phyloP scores from a whole-genome alignment of 1,140 invertebrate genomes.

The Mylabris phalerata region DNA sequence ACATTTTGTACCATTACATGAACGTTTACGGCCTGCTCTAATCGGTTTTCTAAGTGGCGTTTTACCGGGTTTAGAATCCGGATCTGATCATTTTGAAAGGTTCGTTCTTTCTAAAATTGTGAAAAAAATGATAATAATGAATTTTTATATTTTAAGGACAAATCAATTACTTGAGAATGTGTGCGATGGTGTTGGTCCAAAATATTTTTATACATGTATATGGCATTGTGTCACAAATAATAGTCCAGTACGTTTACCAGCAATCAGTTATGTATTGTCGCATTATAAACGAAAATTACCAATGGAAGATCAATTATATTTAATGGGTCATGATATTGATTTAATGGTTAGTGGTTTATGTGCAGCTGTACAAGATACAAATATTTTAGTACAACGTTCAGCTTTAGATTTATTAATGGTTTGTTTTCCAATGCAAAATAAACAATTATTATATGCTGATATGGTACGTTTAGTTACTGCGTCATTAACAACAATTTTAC shows the following conservation, averaged over 20 bases:
- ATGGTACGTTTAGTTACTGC: constrained; percentile 73
- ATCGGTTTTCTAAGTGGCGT: constrained; percentile 82
- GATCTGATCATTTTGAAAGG: constrained; percentile 84
- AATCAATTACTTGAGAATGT: constrained; percentile 72
- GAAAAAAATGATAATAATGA: background rate
- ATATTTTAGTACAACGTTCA: constrained; percentile 80
- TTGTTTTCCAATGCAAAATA: constrained; percentile 82
- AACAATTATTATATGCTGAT: constrained; percentile 65
- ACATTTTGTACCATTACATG: constrained; percentile 81
- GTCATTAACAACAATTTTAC: constrained; percentile 73
- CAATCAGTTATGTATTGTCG: constrained; percentile 70
- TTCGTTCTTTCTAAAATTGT: constrained; percentile 28
- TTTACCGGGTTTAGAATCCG: constrained; percentile 83
- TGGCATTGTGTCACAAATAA: constrained; percentile 85
- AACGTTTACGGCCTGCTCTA: constrained; percentile 72
- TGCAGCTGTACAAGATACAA: constrained; percentile 70
- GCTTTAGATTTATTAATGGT: constrained; percentile 77
- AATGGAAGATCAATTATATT: constrained; percentile 78
- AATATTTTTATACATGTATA: constrained; percentile 80
- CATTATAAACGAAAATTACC: constrained; percentile 78
- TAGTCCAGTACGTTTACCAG: constrained; percentile 76
- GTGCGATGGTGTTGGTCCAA: constrained; percentile 69
- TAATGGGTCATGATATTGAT: constrained; percentile 81
- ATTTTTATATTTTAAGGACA: constrained; percentile 48
- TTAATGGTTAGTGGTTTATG: constrained; percentile 61